Base-by-base conservation (phyloP, 2,797 vertebrate species). In the Crenichthys baileyi region DNA sequence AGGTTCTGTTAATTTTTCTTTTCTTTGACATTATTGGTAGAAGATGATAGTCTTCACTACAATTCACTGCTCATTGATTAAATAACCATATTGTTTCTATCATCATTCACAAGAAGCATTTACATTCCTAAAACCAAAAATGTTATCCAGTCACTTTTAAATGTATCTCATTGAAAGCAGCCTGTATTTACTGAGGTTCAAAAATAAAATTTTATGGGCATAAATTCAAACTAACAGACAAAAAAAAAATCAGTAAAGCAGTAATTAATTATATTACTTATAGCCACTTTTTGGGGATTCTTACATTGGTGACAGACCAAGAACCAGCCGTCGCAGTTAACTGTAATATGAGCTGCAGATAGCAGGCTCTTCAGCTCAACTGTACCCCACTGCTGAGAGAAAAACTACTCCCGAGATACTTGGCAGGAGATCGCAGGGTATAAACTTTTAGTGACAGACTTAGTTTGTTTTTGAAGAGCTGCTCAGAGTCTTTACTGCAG, bases 361-460 rank as follows among this genome's bases (percentile, higher is more conserved):
- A 39, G 55, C 73, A 80, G 74, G 73, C 53, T 56, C 36, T 41
- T 39, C 53, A 67, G 46, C 48, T 73, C 61, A 79, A 41, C 56
- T 73, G 48, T n/a, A 36, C 31, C 68, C 63, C 53, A 68, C 71
- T 78, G 79, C 63, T 63, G 15, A 60, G 56, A 73, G 70, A 77
- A 74, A 61, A 79, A 67, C 51, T 68, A 76, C 50, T n/a, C 11
- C 3, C 31, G 3, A 22, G 44, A 72, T 55, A 65, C 7, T 24
- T 53, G 58, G 68, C 29, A 72, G 63, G 71, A 75, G 72, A 73
- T 56, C 53, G 78, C 51, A 46, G 9, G 26, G 70, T 12, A 61
- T 22, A 22, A 80, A 76, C 73, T 67, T n/a, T 76, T 70, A 70
- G 36, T 70, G 56, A 51, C 60, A 22, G 60, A 75, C 29, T 80